phyloP scores from a whole-genome alignment of 2,888 invertebrate species.

The Macrosoma leucophasiata region DNA sequence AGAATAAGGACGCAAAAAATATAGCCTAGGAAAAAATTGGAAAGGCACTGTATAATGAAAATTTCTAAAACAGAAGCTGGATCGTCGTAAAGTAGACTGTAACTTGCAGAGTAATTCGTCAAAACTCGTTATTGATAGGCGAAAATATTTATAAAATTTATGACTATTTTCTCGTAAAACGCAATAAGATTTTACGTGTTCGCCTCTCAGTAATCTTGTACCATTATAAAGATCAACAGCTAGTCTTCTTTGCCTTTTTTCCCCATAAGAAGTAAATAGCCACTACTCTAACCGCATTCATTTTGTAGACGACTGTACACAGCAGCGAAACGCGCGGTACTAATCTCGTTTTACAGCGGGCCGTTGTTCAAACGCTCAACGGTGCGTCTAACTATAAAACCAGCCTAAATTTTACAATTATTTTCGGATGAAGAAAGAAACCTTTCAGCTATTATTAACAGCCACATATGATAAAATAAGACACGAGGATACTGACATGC shows the following conservation, averaged over 20 bases:
- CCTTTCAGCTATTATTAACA: constrained; percentile 25
- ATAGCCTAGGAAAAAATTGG: too few species aligned
- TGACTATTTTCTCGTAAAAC: constrained; percentile 19
- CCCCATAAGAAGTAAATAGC: constrained; percentile 14
- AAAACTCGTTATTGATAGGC: constrained; percentile 19
- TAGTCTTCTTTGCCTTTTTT: constrained; percentile 14
- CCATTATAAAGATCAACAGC: constrained; percentile 17
- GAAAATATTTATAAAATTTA: constrained; percentile 20
- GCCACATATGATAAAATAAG: constrained; percentile 24
- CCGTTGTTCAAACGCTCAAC: constrained; percentile 13
- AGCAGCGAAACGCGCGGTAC: constrained; percentile 17
- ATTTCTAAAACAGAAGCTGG: constrained; percentile 17
- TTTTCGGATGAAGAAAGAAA: constrained; percentile 27
- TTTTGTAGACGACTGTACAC: constrained; percentile 16
- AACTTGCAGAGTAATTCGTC: constrained; percentile 23
- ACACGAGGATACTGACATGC: constrained; percentile 27
- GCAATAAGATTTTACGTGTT: constrained; percentile 16
- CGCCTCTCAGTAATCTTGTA: constrained; percentile 18
- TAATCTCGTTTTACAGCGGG: constrained; percentile 14
- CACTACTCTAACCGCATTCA: constrained; percentile 15
- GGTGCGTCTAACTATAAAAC: too few species aligned
- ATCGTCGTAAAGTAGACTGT: constrained; percentile 19
- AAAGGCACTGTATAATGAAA: too few species aligned
- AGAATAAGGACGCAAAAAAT: too few species aligned
- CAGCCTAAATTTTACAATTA: constrained; percentile 29